phyloP scores from a whole-genome alignment of 1,140 invertebrate species.

The Phortica variegata region DNA sequence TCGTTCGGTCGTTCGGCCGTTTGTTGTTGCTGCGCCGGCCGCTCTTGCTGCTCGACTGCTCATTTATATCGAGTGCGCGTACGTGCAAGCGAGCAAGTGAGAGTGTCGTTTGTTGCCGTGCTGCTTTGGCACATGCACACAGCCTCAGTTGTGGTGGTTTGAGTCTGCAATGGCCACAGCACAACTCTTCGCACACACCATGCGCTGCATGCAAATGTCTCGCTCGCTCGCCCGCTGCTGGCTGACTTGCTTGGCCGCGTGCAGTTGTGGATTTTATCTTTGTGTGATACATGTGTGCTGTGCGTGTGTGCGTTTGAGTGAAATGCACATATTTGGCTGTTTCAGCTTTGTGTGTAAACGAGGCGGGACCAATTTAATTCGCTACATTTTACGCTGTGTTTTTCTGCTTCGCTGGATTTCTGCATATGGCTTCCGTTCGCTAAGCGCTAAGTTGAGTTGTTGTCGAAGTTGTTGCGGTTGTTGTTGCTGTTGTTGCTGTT shows the following conservation, averaged over 20 bases:
- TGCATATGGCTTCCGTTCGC: slow-evolving; percentile 53
- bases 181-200: slow-evolving; percentile 4
- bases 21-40: background rate
- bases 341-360: slow-evolving; percentile 9
- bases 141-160: too few species aligned
- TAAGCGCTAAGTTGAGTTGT: background rate
- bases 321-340: slow-evolving; percentile 18
- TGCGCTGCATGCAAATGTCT: too few species aligned
- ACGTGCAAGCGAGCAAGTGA: slow-evolving; percentile 8
- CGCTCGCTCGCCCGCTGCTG: slow-evolving; percentile 23
- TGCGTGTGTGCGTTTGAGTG: slow-evolving; percentile 11
- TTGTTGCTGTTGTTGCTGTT: slow-evolving; percentile 16
- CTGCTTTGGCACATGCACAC: background rate
- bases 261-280: slow-evolving; percentile 50
- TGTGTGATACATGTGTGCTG: slow-evolving; percentile 24
- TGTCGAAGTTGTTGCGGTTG: background rate
- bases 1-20: background rate
- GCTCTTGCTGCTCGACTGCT: too few species aligned
- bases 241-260: slow-evolving; percentile 22
- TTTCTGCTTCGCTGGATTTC: slow-evolving; percentile 14
- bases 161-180: too few species aligned
- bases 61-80: too few species aligned
- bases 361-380: slow-evolving; percentile 38
- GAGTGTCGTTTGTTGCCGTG: background rate
- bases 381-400: slow-evolving; percentile 20